A percentile compares a stretch with the other conserved stretches of the same genome.
phyloP scores from a whole-genome alignment of 2,797 vertebrate species.

The Semaprochilodus insignis region DNA sequence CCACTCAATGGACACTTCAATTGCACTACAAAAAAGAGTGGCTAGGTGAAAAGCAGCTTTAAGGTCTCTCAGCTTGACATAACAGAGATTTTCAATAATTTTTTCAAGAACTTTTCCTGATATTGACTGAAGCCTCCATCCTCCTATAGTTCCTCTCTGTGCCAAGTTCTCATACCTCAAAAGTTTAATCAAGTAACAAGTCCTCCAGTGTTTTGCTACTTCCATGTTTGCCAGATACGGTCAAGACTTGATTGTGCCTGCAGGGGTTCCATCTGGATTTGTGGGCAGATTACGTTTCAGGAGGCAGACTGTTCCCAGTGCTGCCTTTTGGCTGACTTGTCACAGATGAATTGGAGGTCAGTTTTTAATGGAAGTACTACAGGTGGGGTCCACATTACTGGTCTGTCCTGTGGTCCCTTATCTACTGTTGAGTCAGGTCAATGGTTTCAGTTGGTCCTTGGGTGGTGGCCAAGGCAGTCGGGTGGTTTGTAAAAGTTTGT shows the following conservation, averaged over 20 bases:
- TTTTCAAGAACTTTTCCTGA: background rate
- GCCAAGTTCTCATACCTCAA: background rate
- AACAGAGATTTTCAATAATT: background rate
- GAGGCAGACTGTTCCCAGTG: background rate
- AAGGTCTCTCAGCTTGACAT: background rate
- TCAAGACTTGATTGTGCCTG: background rate
- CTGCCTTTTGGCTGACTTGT: background rate
- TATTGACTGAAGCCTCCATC: background rate
- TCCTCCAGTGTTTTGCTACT: background rate
- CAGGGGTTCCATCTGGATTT: background rate
- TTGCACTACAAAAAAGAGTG: background rate
- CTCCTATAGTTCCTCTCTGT: background rate
- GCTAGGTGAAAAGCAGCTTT: background rate
- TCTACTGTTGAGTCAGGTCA: background rate
- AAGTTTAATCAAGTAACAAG: background rate
- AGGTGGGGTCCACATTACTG: slow-evolving; percentile 3
- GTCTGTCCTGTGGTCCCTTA: background rate
- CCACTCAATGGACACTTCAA: background rate
- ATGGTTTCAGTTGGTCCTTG: background rate
- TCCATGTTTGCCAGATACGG: background rate
- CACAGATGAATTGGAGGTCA: background rate
- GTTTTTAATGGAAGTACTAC: background rate
- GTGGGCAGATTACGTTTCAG: background rate
- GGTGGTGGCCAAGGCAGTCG: background rate
- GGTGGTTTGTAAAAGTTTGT: background rate